Conservation (phyloP, 2,797 vertebrate genomes). For the Cheirogaleus major region DNA sequence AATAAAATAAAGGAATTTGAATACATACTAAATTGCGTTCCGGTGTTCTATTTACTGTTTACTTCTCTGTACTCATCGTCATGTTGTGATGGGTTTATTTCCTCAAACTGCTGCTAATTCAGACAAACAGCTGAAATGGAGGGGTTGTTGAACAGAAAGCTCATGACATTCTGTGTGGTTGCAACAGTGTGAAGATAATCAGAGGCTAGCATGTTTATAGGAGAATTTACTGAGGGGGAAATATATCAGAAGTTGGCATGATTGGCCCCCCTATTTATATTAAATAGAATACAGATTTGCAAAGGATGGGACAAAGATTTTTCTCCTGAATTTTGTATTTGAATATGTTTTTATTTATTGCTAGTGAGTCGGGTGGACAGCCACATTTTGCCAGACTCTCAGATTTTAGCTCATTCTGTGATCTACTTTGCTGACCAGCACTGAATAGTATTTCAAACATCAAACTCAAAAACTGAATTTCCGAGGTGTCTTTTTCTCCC, state of each 20-base stretch:
- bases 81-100: constrained; percentile 61
- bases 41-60: constrained; percentile 64
- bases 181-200: not conserved
- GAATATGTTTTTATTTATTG: not conserved
- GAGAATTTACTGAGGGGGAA: not conserved
- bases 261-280: not conserved
- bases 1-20: constrained; percentile 11
- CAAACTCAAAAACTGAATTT: not conserved
- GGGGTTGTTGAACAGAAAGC: not conserved
- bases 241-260: fast-evolving
- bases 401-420: constrained; percentile 6
- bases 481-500: not conserved
- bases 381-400: not conserved
- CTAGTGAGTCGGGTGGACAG: not conserved
- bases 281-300: not conserved
- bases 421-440: not conserved
- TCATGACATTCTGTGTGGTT: fast-evolving
- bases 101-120: constrained; percentile 27
- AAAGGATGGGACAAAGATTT: not conserved
- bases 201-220: not conserved
- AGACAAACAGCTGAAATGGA: not conserved
- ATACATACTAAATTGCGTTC: constrained; percentile 62
- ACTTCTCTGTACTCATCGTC: not conserved
- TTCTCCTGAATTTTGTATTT: constrained; percentile 10
- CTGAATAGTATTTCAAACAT: not conserved